Evolutionary conservation across 2,113 vertebrate species (phyloP).

Genomic region (Eulemur macaco): DNA sequence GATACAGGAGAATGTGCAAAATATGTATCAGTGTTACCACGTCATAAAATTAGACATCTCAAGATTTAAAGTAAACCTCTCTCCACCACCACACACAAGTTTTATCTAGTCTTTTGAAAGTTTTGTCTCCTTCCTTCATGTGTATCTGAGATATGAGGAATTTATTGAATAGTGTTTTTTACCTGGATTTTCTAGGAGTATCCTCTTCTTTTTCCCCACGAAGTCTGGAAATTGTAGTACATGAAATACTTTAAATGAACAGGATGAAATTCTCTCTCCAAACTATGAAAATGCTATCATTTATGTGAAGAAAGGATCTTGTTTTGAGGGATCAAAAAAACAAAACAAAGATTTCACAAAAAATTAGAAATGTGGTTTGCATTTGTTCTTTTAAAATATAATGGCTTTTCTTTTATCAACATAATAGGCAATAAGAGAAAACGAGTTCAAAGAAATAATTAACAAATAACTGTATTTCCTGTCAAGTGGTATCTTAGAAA

Average conservation of each 20-base stretch:
- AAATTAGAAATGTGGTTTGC: not conserved
- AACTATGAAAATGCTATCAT: not conserved
- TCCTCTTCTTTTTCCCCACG: not conserved
- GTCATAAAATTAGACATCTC: not conserved
- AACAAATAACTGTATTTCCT: not conserved
- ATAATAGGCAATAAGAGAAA: not conserved
- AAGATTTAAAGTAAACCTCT: not conserved
- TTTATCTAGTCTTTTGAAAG: not conserved
- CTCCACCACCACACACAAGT: rapidly evolving
- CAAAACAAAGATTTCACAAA: not conserved
- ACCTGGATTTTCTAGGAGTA: not conserved
- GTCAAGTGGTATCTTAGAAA: not conserved
- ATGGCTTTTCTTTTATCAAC: not conserved
- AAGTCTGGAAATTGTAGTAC: not conserved
- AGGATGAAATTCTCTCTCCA: not conserved
- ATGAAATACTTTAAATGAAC: not conserved
- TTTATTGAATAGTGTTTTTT: not conserved
- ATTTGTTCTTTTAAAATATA: not conserved
- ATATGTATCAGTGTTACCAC: not conserved
- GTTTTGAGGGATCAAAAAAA: not conserved
- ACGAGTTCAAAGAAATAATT: not conserved
- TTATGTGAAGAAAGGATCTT: not conserved
- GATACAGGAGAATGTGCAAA: not conserved
- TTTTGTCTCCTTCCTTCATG: not conserved
- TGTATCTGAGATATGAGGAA: not conserved